Conservation (phyloP, 2,888 invertebrate genomes). For the Andricus curvator region DNA sequence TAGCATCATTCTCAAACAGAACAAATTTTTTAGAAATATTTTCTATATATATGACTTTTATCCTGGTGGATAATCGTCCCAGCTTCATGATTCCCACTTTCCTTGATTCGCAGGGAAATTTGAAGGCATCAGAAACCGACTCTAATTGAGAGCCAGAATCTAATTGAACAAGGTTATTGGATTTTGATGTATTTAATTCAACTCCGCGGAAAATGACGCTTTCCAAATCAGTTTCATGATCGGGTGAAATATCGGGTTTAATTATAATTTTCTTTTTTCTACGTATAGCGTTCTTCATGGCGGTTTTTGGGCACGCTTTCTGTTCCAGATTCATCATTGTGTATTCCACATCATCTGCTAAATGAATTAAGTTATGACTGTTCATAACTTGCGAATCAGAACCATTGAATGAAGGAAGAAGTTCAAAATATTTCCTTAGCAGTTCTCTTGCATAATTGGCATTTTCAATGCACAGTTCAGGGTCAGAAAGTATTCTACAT, state of each 20-base stretch:
- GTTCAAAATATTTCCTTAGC: constrained; percentile 50
- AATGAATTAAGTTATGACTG: no score
- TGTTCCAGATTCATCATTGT: no score
- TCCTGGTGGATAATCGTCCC: background rate
- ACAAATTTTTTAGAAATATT: background rate
- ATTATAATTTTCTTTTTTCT: no score
- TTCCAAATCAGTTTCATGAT: no score
- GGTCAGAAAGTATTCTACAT: constrained; percentile 48
- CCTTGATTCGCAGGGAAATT: background rate
- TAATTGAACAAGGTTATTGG: no score
- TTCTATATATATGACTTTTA: background rate
- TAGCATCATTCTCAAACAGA: background rate
- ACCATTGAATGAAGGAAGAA: constrained; percentile 53
- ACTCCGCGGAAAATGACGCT: no score
- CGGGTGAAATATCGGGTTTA: no score
- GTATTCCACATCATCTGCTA: no score
- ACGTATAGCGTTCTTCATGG: no score
- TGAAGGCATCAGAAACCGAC: background rate
- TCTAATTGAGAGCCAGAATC: no score
- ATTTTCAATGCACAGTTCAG: constrained; percentile 37
- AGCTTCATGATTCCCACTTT: background rate
- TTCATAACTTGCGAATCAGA: constrained; percentile 51
- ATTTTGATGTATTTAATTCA: no score
- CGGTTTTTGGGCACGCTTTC: no score
- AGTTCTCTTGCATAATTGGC: constrained; percentile 47